Evolutionary conservation across 2,113 vertebrate species (phyloP).

Genomic region (Lipophrys pholis): DNA sequence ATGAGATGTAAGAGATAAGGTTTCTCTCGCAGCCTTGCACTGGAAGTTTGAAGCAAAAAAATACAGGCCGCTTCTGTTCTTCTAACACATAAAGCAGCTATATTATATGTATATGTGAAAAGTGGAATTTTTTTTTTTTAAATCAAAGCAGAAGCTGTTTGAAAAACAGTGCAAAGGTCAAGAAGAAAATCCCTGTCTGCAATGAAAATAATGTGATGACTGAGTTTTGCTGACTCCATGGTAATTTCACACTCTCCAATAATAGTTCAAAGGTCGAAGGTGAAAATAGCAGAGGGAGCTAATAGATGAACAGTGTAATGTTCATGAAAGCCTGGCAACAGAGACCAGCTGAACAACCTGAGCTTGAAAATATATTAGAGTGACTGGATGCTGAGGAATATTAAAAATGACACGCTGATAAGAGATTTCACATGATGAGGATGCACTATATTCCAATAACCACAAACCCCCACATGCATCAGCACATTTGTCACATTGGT

Average conservation of each 20-base stretch:
- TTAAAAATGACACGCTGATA: neutral
- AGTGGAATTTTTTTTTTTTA: too few species aligned
- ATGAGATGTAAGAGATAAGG: neutral
- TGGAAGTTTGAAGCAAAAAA: neutral
- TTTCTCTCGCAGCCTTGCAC: neutral
- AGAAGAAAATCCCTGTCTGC: neutral
- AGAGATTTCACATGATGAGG: neutral
- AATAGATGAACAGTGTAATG: neutral
- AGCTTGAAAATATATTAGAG: neutral
- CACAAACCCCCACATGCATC: neutral
- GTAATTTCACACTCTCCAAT: neutral
- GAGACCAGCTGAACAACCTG: conserved; percentile 3
- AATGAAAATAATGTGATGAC: neutral
- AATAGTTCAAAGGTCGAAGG: neutral
- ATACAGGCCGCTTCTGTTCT: neutral
- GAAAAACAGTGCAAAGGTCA: neutral
- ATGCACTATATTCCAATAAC: neutral
- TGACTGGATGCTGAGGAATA: conserved; percentile 36
- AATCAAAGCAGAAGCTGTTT: neutral
- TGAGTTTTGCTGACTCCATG: neutral
- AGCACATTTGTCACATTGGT: neutral
- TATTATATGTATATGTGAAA: too few species aligned
- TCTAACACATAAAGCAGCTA: too few species aligned
- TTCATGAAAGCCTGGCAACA: neutral
- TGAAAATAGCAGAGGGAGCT: conserved; percentile 55